These are phyloP conservation scores for Rhizomys pruinosus DNA, from an alignment of 2,113 vertebrate species.

Conservation along the genomic window DNA sequence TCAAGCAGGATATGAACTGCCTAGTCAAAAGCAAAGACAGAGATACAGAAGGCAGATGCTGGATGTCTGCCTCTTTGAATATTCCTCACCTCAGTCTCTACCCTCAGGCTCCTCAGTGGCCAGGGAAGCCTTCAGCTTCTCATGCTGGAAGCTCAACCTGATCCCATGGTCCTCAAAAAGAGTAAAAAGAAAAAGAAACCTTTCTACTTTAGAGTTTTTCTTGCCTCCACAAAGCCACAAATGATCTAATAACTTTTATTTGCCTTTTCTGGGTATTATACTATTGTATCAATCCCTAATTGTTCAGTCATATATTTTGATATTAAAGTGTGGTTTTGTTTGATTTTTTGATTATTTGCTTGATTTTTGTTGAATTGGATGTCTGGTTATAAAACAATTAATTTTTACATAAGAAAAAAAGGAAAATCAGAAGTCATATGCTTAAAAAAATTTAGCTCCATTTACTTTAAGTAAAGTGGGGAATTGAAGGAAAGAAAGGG, in stretches of 20 bases:
- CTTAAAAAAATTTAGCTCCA: too few relatives aligned
- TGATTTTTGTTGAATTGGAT: not conserved
- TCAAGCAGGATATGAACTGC: not conserved
- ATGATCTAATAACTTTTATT: not conserved
- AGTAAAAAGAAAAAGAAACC: not conserved
- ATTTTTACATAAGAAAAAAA: slow-evolving; percentile 14
- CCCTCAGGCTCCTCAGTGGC: not conserved
- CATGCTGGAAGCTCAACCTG: not conserved
- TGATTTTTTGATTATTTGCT: too few relatives aligned
- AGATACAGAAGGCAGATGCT: not conserved
- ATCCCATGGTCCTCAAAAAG: not conserved
- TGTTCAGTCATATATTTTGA: not conserved
- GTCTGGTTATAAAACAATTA: not conserved
- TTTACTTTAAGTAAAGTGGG: not conserved
- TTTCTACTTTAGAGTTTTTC: not conserved
- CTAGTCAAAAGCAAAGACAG: not conserved
- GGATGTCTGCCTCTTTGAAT: accelerated
- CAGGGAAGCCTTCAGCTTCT: not conserved
- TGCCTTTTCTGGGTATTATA: not conserved
- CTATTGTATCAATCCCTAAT: not conserved
- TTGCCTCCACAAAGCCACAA: not conserved
- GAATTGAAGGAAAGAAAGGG: not conserved
- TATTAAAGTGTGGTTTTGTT: not conserved
- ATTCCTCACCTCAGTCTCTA: not conserved
- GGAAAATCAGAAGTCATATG: too few relatives aligned